Conservation (phyloP, 2,888 invertebrate species). For the Coelopa pilipes region DNA sequence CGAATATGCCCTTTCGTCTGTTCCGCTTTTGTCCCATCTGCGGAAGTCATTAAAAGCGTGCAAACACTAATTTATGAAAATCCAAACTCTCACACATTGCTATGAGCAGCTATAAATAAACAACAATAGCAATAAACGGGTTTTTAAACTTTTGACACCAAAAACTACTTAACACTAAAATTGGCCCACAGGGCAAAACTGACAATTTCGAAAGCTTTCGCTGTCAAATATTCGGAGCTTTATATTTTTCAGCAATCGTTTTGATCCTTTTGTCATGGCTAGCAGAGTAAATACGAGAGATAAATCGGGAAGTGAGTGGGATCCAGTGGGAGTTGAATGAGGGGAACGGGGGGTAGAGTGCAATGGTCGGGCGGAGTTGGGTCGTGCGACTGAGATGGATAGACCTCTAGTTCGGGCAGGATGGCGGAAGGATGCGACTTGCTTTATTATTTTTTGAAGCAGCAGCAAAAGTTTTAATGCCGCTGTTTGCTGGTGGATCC, state of each 20-base stretch:
- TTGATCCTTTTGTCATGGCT: not conserved
- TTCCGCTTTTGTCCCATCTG: not conserved
- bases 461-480: constrained; percentile 34
- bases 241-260: not conserved
- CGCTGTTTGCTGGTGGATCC: constrained; percentile 21
- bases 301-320: not conserved
- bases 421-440: constrained; percentile 7
- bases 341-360: too few relatives aligned
- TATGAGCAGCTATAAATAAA: not conserved
- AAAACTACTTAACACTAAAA: constrained; percentile 38
- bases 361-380: not conserved
- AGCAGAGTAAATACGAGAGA: not conserved
- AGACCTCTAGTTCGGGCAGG: too few relatives aligned
- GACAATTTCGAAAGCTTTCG: constrained; percentile 19
- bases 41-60: not conserved
- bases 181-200: constrained; percentile 29
- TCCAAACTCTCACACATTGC: not conserved
- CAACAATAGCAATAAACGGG: constrained; percentile 16
- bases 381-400: not conserved
- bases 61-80: not conserved
- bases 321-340: too few relatives aligned
- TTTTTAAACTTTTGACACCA: constrained; percentile 31
- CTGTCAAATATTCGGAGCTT: constrained; percentile 18
- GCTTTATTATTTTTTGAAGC: constrained; percentile 29
- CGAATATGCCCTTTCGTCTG: not conserved